Percentiles rank a stretch among this genome's conserved stretches.
These are phyloP conservation scores for Apodemia zela DNA, from an alignment of 2,888 invertebrate species.

Conservation along the genomic window DNA sequence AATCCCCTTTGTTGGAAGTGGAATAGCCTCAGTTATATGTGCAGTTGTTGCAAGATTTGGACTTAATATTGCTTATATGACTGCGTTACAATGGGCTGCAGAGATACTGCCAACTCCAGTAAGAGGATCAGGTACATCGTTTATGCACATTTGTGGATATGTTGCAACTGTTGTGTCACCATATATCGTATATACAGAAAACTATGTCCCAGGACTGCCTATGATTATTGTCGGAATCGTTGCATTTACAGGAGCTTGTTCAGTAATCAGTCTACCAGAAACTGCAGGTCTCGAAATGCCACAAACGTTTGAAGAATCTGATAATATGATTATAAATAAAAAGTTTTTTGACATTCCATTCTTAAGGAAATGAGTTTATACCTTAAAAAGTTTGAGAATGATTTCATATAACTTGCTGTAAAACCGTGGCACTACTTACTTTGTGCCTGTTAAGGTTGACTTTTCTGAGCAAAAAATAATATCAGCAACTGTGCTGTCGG, in stretches of 20 bases:
- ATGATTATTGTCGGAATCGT: slow-evolving; percentile 44
- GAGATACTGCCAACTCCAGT: slow-evolving; percentile 59
- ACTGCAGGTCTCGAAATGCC: slow-evolving; percentile 60
- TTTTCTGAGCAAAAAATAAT: no score
- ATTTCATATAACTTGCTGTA: no score
- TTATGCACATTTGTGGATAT: slow-evolving; percentile 50
- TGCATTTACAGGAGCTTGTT: slow-evolving; percentile 40
- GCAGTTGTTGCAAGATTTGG: slow-evolving; percentile 56
- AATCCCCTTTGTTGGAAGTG: slow-evolving; percentile 45
- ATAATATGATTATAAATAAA: slow-evolving; percentile 44
- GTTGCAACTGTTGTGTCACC: slow-evolving; percentile 51
- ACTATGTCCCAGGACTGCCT: slow-evolving; percentile 51
- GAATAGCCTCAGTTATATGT: slow-evolving; percentile 50
- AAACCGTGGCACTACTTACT: no score
- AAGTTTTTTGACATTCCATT: slow-evolving; percentile 50
- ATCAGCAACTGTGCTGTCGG: no score
- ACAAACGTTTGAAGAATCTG: slow-evolving; percentile 61
- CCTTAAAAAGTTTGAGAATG: no score
- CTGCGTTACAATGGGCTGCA: slow-evolving; percentile 54
- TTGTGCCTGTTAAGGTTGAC: no score
- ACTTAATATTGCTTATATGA: slow-evolving; percentile 51
- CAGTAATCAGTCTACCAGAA: slow-evolving; percentile 53
- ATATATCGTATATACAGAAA: slow-evolving; percentile 55
- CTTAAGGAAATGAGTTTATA: slow-evolving; percentile 33
- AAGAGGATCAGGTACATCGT: slow-evolving; percentile 52